Evolutionary conservation across 1,140 invertebrate genomes (phyloP), one percentile per base, ranked within the genome.

Genomic region (Leguminivora glycinivorella): DNA sequence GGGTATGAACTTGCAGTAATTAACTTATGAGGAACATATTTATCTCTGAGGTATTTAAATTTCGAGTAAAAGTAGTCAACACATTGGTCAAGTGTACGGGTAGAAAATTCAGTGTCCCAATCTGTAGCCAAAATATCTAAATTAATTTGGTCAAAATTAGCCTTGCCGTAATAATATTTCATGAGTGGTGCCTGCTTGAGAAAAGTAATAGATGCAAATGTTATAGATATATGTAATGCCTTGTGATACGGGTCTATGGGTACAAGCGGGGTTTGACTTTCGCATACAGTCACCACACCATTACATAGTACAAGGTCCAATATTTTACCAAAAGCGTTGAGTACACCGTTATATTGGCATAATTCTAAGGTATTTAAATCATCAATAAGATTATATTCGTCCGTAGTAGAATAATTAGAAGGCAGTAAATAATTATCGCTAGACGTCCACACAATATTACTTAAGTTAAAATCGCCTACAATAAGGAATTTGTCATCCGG

Each of bases 401-500:
- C 9, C 12, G 12, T 4, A 3, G 40, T 10, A 1, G n/a, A 43
- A 10, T 43, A 43, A 10, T 43, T 43, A 43, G 40, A n/a, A 2
- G 40, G 40, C 3, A 17, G 17, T n/a, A 43, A n/a, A 43, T 2
- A 43, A 12, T 43, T 1, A 34, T 66, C 34, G 34, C 25, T 2
- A 17, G 4, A 6, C 24, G 26, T 66, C 60, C 60, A 66, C 3
- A 1, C 6, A 29, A 66, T 34, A 7, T 34, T 26, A 17, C 60
- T 66, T 1, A 66, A 17, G n/a, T n/a, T n/a, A n/a, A n/a, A n/a
- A n/a, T 63, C 58, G 2, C 58, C 58, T 31, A 63, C 25, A n/a
- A 66, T 17, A 29, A 66, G 14, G n/a, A n/a, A 66, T 31, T 66
- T 66, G 19, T 66, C 60, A 4, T 66, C 60, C 3, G 60, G 26